phyloP scores from a whole-genome alignment of 2,888 invertebrate species.

The Callimorpha dominula region DNA sequence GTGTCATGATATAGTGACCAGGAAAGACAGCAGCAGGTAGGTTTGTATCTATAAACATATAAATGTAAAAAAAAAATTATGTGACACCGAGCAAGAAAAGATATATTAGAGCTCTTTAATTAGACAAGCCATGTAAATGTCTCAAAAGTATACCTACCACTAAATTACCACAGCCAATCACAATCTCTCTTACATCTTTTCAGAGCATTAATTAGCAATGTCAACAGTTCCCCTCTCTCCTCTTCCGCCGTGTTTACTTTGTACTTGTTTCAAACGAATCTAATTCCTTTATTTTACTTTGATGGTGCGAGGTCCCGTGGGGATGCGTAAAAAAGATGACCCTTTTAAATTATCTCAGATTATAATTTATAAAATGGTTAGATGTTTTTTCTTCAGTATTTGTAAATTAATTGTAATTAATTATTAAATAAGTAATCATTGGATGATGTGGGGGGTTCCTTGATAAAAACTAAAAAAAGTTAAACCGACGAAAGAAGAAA shows the following conservation, averaged over 20 bases:
- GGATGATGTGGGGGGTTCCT: no score
- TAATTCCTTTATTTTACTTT: slow-evolving; percentile 23
- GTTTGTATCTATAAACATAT: no score
- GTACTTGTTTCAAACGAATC: slow-evolving; percentile 23
- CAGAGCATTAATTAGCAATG: slow-evolving; percentile 42
- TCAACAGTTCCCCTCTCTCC: slow-evolving; percentile 24
- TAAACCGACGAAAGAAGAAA: no score
- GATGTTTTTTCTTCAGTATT: neutral
- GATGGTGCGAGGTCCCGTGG: neutral
- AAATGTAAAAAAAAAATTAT: no score
- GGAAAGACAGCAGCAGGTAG: no score
- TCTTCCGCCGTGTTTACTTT: slow-evolving; percentile 18
- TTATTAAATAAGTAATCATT: no score
- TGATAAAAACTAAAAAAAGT: no score
- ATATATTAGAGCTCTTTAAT: neutral
- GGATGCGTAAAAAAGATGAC: neutral
- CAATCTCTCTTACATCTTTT: slow-evolving; percentile 40
- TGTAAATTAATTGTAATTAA: neutral
- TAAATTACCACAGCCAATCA: slow-evolving; percentile 34
- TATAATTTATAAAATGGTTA: neutral
- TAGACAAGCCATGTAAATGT: neutral
- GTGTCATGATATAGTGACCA: no score
- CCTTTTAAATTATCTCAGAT: neutral
- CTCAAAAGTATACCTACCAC: neutral
- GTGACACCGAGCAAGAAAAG: neutral